These are phyloP conservation scores for Strigamia maritima DNA, from an alignment of 2,888 invertebrate species.

Conservation along the genomic window DNA sequence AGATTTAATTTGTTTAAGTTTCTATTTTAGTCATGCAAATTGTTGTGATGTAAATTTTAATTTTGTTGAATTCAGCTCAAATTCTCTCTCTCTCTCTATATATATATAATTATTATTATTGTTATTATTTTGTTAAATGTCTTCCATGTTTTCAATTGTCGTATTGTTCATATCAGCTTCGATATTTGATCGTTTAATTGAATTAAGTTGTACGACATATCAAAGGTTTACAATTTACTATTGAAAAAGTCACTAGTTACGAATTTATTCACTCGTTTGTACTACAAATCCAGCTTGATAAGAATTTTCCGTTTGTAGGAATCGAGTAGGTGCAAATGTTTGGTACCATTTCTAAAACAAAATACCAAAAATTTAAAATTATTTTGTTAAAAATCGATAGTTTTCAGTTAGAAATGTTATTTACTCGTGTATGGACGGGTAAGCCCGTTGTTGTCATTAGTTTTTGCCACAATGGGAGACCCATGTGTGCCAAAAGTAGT, in stretches of 20 bases:
- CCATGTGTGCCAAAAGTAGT: slow-evolving; percentile 7
- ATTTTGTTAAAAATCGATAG: not conserved
- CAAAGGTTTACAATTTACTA: not conserved
- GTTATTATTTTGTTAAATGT: not conserved
- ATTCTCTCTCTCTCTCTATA: too few species aligned
- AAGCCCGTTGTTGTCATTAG: slow-evolving; percentile 24
- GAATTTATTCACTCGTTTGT: not conserved
- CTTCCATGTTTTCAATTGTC: not conserved
- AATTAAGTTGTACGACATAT: not conserved
- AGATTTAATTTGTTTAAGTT: too few species aligned
- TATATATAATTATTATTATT: too few species aligned
- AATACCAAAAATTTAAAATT: not conserved
- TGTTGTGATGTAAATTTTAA: not conserved
- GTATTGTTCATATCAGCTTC: not conserved
- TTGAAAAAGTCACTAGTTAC: not conserved
- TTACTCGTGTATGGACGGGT: not conserved
- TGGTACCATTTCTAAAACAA: slow-evolving; percentile 5
- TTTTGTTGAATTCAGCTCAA: not conserved
- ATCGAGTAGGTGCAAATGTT: slow-evolving; percentile 1
- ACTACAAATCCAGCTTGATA: not conserved
- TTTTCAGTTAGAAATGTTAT: not conserved
- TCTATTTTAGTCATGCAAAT: not conserved
- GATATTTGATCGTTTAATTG: not conserved
- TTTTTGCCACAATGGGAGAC: slow-evolving; percentile 22
- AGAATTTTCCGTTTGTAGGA: not conserved